Percentiles rank a stretch among this genome's conserved stretches.
phyloP scores from a whole-genome alignment of 37 sponge, comb jelly and placozoan genomes.

The Crambe crambe region DNA sequence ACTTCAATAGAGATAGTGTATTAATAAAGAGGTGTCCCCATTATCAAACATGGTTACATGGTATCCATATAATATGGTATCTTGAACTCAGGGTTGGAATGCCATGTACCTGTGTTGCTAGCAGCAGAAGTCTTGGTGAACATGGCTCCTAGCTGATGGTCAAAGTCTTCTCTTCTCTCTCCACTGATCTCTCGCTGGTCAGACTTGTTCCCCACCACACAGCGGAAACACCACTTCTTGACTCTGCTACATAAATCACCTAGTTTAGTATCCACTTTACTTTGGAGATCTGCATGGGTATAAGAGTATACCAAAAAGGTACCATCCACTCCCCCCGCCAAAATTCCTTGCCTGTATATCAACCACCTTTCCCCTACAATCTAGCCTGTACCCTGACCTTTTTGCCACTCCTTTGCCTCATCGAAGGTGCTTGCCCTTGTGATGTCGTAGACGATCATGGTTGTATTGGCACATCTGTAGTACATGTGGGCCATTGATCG shows the following conservation, averaged over 20 bases:
- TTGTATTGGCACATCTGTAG: slow-evolving; percentile 86
- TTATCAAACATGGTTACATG: background rate
- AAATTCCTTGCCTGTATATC: too few relatives aligned
- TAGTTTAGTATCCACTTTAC: slow-evolving; percentile 45
- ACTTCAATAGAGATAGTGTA: too few relatives aligned
- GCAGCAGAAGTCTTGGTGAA: slow-evolving; percentile 68
- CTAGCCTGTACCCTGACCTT: slow-evolving; percentile 69
- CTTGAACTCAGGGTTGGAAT: too few relatives aligned
- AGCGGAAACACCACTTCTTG: too few relatives aligned
- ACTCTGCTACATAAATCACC: too few relatives aligned
- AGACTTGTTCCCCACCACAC: slow-evolving; percentile 69
- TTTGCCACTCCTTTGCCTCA: slow-evolving; percentile 74
- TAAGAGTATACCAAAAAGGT: too few relatives aligned
- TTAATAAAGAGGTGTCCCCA: background rate
- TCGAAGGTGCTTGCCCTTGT: slow-evolving; percentile 72
- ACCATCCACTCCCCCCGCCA: too few relatives aligned
- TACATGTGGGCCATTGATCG: slow-evolving; percentile 91
- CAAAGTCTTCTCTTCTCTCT: slow-evolving; percentile 44
- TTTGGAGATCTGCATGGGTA: slow-evolving; percentile 46
- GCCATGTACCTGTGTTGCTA: slow-evolving; percentile 45
- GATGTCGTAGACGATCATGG: slow-evolving; percentile 87
- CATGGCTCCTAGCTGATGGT: slow-evolving; percentile 52
- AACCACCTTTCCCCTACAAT: too few relatives aligned
- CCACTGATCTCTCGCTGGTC: slow-evolving; percentile 48
- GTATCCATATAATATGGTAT: background rate